Conservation (phyloP, 2,888 invertebrate genomes). For the Acrocera orbiculus region DNA sequence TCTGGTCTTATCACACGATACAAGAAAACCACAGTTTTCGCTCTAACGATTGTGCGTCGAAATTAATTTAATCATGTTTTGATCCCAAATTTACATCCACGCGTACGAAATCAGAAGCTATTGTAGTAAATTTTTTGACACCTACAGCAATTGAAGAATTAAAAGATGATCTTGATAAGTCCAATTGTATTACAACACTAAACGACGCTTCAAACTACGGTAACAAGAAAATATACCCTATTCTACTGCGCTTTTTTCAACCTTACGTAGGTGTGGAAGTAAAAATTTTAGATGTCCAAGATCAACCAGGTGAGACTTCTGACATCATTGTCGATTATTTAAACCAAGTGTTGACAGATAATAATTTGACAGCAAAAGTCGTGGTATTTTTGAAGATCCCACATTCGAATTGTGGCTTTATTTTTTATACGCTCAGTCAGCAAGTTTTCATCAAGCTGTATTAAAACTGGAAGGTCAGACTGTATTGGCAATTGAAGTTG, state of each 20-base stretch:
- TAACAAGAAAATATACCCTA: constrained; percentile 1
- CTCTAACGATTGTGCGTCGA: constrained; percentile 1
- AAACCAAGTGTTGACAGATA: constrained; percentile 1
- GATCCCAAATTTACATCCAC: too few species aligned
- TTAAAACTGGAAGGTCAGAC: too few species aligned
- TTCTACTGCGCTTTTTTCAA: constrained; percentile 3
- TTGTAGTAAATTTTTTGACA: too few species aligned
- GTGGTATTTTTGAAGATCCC: too few species aligned
- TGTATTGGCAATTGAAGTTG: too few species aligned
- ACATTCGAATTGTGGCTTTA: too few species aligned
- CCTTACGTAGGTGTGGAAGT: constrained; percentile 2
- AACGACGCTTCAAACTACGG: constrained; percentile 4
- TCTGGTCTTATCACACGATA: not conserved
- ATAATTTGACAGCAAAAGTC: constrained; percentile 2
- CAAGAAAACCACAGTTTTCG: constrained; percentile 2
- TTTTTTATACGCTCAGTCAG: too few species aligned
- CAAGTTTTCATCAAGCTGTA: too few species aligned
- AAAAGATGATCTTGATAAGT: too few species aligned
- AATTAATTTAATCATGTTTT: not conserved
- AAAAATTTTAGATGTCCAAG: constrained; percentile 1
- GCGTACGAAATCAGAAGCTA: too few species aligned
- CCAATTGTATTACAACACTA: constrained; percentile 1
- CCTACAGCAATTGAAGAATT: too few species aligned
- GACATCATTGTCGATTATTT: constrained; percentile 2
- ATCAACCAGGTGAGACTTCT: constrained; percentile 1